Evolutionary conservation across 2,888 invertebrate genomes (phyloP).

Genomic region (Drosophila mettleri): DNA sequence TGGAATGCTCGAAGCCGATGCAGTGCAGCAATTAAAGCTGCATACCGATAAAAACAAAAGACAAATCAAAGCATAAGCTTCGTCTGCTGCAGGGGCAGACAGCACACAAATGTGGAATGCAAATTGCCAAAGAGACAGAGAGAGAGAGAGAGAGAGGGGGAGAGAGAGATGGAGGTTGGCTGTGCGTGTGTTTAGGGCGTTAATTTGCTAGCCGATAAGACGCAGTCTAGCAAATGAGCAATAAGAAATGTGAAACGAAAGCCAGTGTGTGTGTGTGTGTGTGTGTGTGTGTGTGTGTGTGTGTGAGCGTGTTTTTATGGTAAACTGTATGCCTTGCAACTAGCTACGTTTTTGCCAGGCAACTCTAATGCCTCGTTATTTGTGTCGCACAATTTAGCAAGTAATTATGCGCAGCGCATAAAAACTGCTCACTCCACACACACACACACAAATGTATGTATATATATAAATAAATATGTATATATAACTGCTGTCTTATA

Average conservation of each 20-base stretch:
- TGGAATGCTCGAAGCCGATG: not conserved
- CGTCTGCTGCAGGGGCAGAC: not conserved
- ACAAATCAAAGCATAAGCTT: conserved; percentile 6
- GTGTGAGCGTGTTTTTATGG: not conserved
- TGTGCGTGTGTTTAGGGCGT: conserved; percentile 44
- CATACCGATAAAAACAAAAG: not conserved
- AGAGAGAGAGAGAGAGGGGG: not conserved
- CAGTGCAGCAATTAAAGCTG: conserved; percentile 28
- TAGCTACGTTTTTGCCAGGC: conserved; percentile 37
- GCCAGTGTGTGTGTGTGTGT: not conserved
- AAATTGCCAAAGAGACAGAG: conserved; percentile 26
- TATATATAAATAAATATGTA: not conserved
- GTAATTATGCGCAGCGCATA: conserved; percentile 62
- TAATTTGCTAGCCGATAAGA: conserved; percentile 62
- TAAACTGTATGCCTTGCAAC: not conserved
- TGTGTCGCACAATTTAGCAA: conserved; percentile 72
- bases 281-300: not conserved
- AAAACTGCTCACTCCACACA: conserved; percentile 8
- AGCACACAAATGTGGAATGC: conserved; percentile 21
- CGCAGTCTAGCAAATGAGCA: conserved; percentile 35
- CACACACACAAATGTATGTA: not conserved
- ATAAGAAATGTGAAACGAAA: conserved; percentile 7
- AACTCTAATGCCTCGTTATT: conserved; percentile 64
- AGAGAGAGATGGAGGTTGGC: not conserved
- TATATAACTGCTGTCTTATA: conserved; percentile 10